phyloP scores from a whole-genome alignment of 2,113 vertebrate species.

The Syngnathus typhle region DNA sequence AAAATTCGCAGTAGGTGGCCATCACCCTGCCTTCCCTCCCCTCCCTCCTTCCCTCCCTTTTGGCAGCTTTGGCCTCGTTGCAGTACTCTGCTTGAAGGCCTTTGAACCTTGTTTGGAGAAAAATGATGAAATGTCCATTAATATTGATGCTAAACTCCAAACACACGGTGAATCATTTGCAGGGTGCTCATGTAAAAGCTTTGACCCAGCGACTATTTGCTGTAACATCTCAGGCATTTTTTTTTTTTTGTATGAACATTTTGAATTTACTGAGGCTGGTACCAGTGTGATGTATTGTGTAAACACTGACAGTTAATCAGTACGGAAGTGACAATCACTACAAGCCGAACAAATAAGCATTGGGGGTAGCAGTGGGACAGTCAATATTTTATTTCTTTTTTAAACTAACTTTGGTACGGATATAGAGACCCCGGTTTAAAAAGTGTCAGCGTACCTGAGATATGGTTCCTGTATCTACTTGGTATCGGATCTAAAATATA shows the following conservation, averaged over 20 bases:
- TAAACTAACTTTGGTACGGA: not conserved
- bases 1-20: not conserved
- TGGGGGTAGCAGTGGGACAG: not conserved
- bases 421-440: not conserved
- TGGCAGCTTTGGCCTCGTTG: not conserved
- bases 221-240: not conserved
- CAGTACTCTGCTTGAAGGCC: conserved; percentile 1
- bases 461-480: no score
- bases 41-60: not conserved
- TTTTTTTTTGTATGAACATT: not conserved
- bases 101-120: conserved; percentile 27
- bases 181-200: not conserved
- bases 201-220: conserved; percentile 7
- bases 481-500: no score
- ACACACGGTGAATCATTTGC: conserved; percentile 17
- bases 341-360: not conserved
- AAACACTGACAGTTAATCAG: not conserved
- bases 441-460: no score
- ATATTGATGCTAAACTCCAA: conserved; percentile 28
- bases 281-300: not conserved
- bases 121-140: conserved; percentile 7
- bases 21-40: not conserved
- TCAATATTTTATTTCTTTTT: not conserved
- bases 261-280: not conserved
- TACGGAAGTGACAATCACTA: not conserved